phyloP scores from a whole-genome alignment of 2,113 vertebrate species.

The Hucho hucho region DNA sequence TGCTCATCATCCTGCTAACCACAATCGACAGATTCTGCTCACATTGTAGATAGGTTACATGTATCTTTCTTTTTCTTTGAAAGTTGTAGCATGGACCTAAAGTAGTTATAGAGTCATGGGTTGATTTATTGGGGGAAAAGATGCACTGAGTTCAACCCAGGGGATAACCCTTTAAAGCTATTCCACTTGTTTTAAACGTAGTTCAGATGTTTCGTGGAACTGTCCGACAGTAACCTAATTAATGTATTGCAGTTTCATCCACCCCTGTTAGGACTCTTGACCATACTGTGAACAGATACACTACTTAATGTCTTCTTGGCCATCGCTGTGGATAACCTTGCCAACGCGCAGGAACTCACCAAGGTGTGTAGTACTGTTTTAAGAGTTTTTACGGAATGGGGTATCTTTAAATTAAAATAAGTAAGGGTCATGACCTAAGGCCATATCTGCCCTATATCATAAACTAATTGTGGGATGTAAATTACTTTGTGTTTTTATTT shows the following conservation, averaged over 20 bases:
- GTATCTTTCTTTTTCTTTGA: background rate
- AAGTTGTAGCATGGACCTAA: background rate
- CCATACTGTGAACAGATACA: slow-evolving; percentile 67
- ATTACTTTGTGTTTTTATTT: background rate
- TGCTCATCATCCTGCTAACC: slow-evolving; percentile 10
- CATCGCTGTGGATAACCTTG: slow-evolving; percentile 80
- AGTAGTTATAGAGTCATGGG: too few relatives aligned
- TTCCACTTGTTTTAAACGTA: too few relatives aligned
- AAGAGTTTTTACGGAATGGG: too few relatives aligned
- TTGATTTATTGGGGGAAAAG: too few relatives aligned
- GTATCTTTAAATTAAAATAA: too few relatives aligned
- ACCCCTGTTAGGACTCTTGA: slow-evolving; percentile 44
- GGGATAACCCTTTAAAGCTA: too few relatives aligned
- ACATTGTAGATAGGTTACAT: background rate
- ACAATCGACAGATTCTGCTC: background rate
- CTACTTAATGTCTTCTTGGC: slow-evolving; percentile 81
- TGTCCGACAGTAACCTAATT: background rate
- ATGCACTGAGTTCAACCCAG: too few relatives aligned
- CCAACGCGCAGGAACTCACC: slow-evolving; percentile 78
- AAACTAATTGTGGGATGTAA: too few relatives aligned
- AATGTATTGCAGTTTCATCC: background rate
- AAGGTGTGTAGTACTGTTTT: slow-evolving; percentile 56
- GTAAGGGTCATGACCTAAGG: too few relatives aligned
- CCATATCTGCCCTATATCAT: too few relatives aligned
- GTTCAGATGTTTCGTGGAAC: background rate